These are phyloP conservation scores for Tetranychus urticae DNA, from an alignment of 1,140 invertebrate species.

Conservation along the genomic window DNA sequence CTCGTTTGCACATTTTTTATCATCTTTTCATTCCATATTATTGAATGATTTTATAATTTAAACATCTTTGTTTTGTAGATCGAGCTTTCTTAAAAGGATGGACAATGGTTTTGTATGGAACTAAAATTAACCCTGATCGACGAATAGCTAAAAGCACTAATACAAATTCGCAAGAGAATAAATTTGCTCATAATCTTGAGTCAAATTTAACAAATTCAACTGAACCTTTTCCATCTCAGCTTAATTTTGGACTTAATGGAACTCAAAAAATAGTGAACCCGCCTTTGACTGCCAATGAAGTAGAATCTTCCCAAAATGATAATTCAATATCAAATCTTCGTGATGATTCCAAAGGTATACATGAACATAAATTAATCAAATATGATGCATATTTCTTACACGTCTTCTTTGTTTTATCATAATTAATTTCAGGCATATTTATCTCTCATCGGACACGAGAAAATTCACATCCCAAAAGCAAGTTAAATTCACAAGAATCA, in stretches of 20 bases:
- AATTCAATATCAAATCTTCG: background rate
- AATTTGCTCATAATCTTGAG: no score
- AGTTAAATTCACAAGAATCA: background rate
- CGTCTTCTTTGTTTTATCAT: no score
- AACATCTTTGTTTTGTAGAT: constrained; percentile 27
- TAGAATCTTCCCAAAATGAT: background rate
- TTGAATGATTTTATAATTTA: background rate
- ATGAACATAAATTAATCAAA: no score
- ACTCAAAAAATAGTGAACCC: background rate
- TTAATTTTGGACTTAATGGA: background rate
- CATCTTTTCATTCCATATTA: background rate
- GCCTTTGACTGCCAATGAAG: background rate
- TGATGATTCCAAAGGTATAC: background rate
- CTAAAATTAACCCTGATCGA: constrained; percentile 25
- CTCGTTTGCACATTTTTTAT: background rate
- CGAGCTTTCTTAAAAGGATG: constrained; percentile 66
- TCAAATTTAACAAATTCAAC: background rate
- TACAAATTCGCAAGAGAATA: background rate
- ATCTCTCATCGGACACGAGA: no score
- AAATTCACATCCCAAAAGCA: background rate
- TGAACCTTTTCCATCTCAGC: background rate
- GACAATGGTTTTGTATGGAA: constrained; percentile 71
- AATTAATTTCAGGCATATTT: no score
- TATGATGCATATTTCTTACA: no score
- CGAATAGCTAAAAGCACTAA: background rate